Evolutionary conservation across 1,140 invertebrate genomes (phyloP).

Genomic region (Rhizoglyphus robini): DNA sequence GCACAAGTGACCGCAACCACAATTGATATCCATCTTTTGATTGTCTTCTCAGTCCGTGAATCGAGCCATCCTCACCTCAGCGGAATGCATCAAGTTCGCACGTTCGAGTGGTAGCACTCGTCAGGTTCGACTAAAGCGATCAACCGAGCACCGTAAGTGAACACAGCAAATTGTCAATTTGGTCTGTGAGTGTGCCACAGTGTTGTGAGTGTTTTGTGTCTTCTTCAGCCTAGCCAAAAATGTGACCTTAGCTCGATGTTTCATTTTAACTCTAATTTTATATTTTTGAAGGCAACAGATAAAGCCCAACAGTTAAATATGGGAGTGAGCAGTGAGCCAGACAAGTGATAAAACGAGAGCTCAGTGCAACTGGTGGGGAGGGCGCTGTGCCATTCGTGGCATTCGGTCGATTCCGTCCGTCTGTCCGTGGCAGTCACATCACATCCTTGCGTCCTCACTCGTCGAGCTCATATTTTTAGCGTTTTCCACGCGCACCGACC

Average conservation of each 20-base stretch:
- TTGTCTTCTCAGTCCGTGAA: too few relatives aligned
- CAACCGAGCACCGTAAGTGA: too few relatives aligned
- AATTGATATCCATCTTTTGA: too few relatives aligned
- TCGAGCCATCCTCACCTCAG: too few relatives aligned
- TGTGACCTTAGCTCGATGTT: constrained; percentile 9
- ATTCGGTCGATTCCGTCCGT: not conserved
- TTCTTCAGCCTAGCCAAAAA: not conserved
- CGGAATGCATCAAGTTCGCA: too few relatives aligned
- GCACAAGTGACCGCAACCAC: too few relatives aligned
- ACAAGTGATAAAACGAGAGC: not conserved
- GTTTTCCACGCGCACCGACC: not conserved
- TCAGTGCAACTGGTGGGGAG: too few relatives aligned
- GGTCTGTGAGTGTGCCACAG: too few relatives aligned
- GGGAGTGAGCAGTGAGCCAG: not conserved
- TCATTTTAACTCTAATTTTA: constrained; percentile 13
- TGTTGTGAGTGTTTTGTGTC: too few relatives aligned
- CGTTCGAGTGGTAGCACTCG: too few relatives aligned
- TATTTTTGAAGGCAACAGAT: not conserved
- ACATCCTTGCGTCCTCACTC: not conserved
- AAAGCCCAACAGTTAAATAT: not conserved
- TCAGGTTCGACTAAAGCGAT: too few relatives aligned
- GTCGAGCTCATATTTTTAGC: not conserved
- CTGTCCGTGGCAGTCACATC: not conserved
- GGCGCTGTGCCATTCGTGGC: not conserved
- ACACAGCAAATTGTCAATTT: too few relatives aligned